Evolutionary conservation across 2,797 vertebrate species (phyloP).

Genomic region (Micromesistius poutassou): DNA sequence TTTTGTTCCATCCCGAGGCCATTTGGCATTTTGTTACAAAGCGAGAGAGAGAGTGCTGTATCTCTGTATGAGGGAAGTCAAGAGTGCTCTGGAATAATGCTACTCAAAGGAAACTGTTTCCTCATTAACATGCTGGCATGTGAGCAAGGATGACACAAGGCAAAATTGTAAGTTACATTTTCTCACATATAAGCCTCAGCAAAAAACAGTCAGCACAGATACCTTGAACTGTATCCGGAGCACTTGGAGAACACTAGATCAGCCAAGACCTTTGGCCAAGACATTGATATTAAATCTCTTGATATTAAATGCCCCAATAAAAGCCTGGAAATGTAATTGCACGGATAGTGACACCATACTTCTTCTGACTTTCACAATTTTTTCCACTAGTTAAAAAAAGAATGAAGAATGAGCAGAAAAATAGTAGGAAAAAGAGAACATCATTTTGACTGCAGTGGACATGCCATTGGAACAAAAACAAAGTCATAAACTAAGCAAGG

Average conservation of each 20-base stretch:
- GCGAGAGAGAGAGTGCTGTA: slow-evolving; percentile 30
- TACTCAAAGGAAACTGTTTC: slow-evolving; percentile 38
- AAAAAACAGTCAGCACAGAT: not conserved
- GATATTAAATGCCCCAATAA: not conserved
- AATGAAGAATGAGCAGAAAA: slow-evolving; percentile 3
- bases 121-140: slow-evolving; percentile 44
- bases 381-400: not conserved
- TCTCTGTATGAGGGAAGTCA: slow-evolving; percentile 18
- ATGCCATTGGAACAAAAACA: slow-evolving; percentile 36
- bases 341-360: not conserved
- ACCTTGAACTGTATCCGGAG: not conserved
- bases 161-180: not conserved
- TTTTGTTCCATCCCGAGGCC: slow-evolving; percentile 37
- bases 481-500: slow-evolving; percentile 41
- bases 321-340: slow-evolving; percentile 1
- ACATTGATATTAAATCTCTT: not conserved
- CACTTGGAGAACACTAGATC: not conserved
- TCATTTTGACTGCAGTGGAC: slow-evolving; percentile 39
- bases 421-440: slow-evolving; percentile 36
- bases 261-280: not conserved
- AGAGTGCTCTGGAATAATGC: slow-evolving; percentile 5
- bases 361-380: not conserved
- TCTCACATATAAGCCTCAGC: not conserved
- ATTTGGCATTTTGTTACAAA: slow-evolving; percentile 39
- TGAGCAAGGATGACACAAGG: not conserved